These are phyloP conservation scores for Adrianichthys oophorus DNA, from an alignment of 2,797 vertebrate genomes.

Conservation along the genomic window DNA sequence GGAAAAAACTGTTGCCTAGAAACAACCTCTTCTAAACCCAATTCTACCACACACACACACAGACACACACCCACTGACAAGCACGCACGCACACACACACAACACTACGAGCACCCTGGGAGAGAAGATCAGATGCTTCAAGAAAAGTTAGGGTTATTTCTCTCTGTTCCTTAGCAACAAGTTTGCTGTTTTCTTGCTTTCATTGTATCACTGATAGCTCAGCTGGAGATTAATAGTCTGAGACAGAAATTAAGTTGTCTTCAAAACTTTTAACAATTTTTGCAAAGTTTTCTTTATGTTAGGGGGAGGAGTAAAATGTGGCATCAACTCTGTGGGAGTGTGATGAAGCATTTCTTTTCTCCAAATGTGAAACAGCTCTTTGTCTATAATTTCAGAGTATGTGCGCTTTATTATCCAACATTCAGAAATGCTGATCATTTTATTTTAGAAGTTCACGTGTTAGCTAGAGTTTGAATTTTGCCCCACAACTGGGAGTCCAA, in stretches of 20 bases:
- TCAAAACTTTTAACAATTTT: constrained; percentile 47
- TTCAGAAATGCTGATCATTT: constrained; percentile 7
- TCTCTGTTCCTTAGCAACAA: constrained; percentile 78
- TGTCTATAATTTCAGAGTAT: constrained; percentile 1
- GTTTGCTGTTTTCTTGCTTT: constrained; percentile 59
- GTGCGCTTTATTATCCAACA: neutral
- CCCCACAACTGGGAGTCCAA: neutral
- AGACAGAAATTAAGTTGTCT: constrained; percentile 50
- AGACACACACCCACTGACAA: constrained; percentile 14
- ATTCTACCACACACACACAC: constrained; percentile 36
- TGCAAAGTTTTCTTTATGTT: constrained; percentile 26
- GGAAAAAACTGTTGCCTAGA: constrained; percentile 67
- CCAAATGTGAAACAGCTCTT: neutral
- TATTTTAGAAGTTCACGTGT: neutral
- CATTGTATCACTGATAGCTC: constrained; percentile 30
- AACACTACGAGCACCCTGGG: constrained; percentile 47
- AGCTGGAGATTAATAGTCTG: constrained; percentile 53
- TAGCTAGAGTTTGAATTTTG: neutral
- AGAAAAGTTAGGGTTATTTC: constrained; percentile 73
- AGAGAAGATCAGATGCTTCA: constrained; percentile 72
- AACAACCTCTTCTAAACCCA: constrained; percentile 73
- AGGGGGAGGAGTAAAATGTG: constrained; percentile 14
- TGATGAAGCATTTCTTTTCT: neutral
- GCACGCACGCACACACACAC: constrained; percentile 23
- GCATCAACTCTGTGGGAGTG: neutral